Evolutionary conservation across 2,888 invertebrate genomes (phyloP), one percentile per base, ranked within the genome.

Genomic region (Periphyllus acericola): DNA sequence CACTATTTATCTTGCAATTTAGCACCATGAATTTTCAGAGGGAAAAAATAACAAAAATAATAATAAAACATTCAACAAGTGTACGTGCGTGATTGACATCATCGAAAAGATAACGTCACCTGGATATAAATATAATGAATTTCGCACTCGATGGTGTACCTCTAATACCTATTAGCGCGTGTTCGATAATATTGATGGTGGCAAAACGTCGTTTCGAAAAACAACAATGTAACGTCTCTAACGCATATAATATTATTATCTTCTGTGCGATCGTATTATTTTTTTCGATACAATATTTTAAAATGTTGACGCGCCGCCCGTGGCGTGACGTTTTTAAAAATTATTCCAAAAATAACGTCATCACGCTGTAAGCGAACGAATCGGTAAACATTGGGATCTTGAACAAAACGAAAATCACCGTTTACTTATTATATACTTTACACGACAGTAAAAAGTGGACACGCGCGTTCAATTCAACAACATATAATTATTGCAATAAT

Each of bases 1-100:
- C 32, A 29, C 71, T 71, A 74, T 74, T 74, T 74, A 74, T 74
- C 74, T 74, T 25, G 46, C 76, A 46, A 76, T 76, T 46, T 46
- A 46, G 46, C 76, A 46, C 17, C n/a, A 46, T 19, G 46, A 76
- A 76, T 76, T 46, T 76, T 36, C 19, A 14, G n/a, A 76, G n/a
- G 21, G 25, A 9, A 25, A 25, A 71, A 29, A 34, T 32, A 34
- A 71, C n/a, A 66, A 25, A 66, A 66, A 71, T 71, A 29, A 29
- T 29, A 29, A n/a, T 3, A 4, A 36, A 36, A 74, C 40, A 9
- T 74, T 74, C 76, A 76, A 76, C 76, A 76, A 76, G 46, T 46
- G 2, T 5, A 46, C 29, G 21, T 5, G 72, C 36, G 36, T 74
- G 36, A 74, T 74, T 74, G 36, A 74, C 74, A 25, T 74, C 25